Percentiles rank a stretch among this genome's conserved stretches.
Conservation (phyloP, 2,113 vertebrate genomes). For the Chrysochloris asiatica region DNA sequence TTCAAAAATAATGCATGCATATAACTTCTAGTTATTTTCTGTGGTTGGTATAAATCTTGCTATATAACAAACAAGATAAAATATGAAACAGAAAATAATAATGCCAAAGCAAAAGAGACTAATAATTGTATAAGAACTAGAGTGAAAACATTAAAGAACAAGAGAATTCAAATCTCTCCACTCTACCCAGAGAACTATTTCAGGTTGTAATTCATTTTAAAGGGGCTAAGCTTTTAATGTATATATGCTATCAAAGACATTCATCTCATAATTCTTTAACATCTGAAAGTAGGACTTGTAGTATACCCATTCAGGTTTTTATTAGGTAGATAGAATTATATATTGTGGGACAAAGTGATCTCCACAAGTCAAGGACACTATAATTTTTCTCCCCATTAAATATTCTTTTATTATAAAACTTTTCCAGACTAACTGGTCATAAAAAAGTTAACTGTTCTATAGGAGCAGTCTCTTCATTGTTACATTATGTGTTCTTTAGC, state of each 20-base stretch:
- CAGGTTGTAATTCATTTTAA: constrained; percentile 52
- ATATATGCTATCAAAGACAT: constrained; percentile 29
- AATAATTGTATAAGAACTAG: constrained; percentile 29
- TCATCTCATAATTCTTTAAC: constrained; percentile 49
- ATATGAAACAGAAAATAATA: constrained; percentile 44
- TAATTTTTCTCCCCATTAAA: not conserved
- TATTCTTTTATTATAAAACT: constrained; percentile 35
- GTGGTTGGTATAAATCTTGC: constrained; percentile 39
- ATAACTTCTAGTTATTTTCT: constrained; percentile 57
- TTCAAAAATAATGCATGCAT: constrained; percentile 33
- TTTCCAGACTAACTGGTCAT: constrained; percentile 8
- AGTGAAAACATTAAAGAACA: constrained; percentile 23
- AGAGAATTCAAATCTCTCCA: constrained; percentile 6
- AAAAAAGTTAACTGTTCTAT: not conserved
- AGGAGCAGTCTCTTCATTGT: not conserved
- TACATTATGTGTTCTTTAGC: not conserved
- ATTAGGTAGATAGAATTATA: constrained; percentile 15
- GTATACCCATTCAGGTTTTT: not conserved
- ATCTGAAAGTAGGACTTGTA: not conserved
- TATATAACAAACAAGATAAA: constrained; percentile 54
- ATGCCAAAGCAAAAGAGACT: constrained; percentile 52
- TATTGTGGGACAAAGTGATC: constrained; percentile 39
- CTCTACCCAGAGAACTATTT: not conserved
- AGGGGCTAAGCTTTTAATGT: constrained; percentile 18
- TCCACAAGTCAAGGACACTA: not conserved